These are phyloP conservation scores for Phoeniculus purpureus DNA, from an alignment of 2,797 vertebrate species.

Conservation along the genomic window DNA sequence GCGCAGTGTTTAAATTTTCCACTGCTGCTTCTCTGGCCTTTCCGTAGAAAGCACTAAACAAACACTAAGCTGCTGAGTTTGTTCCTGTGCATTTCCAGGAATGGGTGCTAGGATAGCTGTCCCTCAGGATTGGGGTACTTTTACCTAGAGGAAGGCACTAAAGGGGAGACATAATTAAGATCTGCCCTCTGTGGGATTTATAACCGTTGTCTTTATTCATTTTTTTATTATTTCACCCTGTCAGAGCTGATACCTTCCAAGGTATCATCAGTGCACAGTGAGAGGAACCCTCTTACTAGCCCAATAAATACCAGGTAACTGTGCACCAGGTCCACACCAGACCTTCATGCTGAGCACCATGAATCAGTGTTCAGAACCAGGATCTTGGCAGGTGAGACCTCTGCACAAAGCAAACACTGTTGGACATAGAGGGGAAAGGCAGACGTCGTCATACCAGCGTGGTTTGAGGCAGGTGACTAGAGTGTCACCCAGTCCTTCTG, in stretches of 20 bases:
- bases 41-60: not conserved
- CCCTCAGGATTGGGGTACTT: not conserved
- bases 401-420: not conserved
- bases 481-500: not conserved
- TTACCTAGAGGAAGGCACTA: not conserved
- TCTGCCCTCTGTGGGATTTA: not conserved
- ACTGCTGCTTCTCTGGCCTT: not conserved
- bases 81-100: not conserved
- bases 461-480: not conserved
- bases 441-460: fast-evolving
- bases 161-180: not conserved
- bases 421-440: not conserved
- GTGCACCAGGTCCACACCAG: not conserved
- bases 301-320: not conserved
- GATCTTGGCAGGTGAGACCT: not conserved
- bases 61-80: not conserved
- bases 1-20: slow-evolving; percentile 47
- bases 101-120: not conserved
- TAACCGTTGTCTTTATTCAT: not conserved
- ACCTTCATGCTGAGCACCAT: not conserved
- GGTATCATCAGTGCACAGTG: not conserved
- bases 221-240: not conserved
- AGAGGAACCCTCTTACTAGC: not conserved
- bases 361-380: not conserved
- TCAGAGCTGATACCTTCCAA: not conserved